Evolutionary conservation across 1,140 invertebrate genomes (phyloP).

Genomic region (Liolophura sinensis): DNA sequence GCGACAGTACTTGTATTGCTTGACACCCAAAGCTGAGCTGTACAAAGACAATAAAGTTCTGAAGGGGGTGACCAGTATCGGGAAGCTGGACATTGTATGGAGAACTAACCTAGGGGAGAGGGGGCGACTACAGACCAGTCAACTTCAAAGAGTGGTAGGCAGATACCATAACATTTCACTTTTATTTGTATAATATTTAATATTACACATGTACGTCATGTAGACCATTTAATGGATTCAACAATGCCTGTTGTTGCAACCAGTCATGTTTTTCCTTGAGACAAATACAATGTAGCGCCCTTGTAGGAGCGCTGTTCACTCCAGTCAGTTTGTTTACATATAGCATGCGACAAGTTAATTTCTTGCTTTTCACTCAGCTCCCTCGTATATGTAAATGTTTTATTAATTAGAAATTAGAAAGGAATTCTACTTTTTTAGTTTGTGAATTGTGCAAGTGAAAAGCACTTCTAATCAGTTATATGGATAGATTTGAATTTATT

Average conservation of each 20-base stretch:
- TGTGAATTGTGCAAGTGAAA: constrained; percentile 10
- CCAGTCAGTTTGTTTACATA: too few species aligned
- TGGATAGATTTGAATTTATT: constrained; percentile 30
- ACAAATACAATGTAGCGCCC: too few species aligned
- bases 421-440: too few species aligned
- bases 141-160: constrained; percentile 83
- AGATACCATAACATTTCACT: background rate
- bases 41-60: constrained; percentile 73
- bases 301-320: too few species aligned
- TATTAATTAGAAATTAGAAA: too few species aligned
- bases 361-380: background rate
- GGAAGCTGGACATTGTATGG: constrained; percentile 98
- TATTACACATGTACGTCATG: background rate
- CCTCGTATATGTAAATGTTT: background rate
- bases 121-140: constrained; percentile 93
- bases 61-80: constrained; percentile 85
- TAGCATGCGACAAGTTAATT: too few species aligned
- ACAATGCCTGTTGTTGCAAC: too few species aligned
- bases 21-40: constrained; percentile 77
- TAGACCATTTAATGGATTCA: too few species aligned
- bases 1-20: constrained; percentile 92
- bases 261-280: too few species aligned
- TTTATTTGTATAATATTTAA: background rate
- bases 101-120: constrained; percentile 92
- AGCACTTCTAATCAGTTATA: background rate